Percentiles rank a stretch among this genome's conserved stretches.
Evolutionary conservation across 35 echinoderm and acorn worm species (phyloP).

Genomic region (Eucidaris tribuloides): DNA sequence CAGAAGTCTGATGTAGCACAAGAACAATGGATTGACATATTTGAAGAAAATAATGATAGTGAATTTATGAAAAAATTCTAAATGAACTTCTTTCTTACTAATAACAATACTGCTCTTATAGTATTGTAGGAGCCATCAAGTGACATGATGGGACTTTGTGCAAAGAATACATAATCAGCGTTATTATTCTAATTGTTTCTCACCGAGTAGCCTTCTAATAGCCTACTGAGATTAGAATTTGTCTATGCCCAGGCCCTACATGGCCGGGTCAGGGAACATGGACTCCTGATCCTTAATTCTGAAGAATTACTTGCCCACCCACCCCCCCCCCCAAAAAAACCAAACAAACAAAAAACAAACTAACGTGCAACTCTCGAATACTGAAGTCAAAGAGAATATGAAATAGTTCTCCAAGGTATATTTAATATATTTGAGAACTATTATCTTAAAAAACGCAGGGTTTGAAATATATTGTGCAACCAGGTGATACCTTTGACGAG

Average conservation of each 20-base stretch:
- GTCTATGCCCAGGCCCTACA: too few species aligned
- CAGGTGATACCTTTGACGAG: constrained; percentile 75
- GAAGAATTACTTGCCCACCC: too few species aligned
- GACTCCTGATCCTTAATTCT: too few species aligned
- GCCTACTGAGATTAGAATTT: too few species aligned
- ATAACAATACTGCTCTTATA: neutral
- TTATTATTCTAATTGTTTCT: too few species aligned
- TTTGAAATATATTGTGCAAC: neutral
- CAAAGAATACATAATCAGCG: too few species aligned
- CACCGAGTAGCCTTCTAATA: too few species aligned
- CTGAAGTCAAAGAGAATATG: neutral
- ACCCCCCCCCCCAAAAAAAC: too few species aligned
- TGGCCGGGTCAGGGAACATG: too few species aligned
- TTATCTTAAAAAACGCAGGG: neutral
- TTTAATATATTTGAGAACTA: neutral
- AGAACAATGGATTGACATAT: neutral
- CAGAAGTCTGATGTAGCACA: neutral
- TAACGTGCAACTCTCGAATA: neutral
- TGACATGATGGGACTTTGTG: neutral
- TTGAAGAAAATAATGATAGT: neutral
- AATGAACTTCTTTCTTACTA: neutral
- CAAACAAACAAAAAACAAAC: neutral
- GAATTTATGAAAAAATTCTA: neutral
- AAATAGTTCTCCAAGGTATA: neutral
- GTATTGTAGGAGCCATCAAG: neutral